phyloP scores from a whole-genome alignment of 2,113 vertebrate genomes.

The Okapia johnstoni region DNA sequence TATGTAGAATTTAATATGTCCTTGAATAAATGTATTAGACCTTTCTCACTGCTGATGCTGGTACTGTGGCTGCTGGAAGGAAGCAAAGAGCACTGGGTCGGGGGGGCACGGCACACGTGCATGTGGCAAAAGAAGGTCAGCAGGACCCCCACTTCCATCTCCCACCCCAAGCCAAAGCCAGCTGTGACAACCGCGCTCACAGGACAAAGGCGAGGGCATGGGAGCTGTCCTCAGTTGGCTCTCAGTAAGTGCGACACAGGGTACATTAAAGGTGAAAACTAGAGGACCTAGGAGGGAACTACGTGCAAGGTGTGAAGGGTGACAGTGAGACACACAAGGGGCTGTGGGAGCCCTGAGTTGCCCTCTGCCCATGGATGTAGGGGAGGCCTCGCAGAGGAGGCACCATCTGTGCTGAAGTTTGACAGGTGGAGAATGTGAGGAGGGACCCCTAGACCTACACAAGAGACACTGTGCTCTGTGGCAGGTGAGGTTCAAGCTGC shows the following conservation, averaged over 20 bases:
- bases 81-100: neutral
- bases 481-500: neutral
- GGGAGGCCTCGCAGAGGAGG: neutral
- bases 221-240: neutral
- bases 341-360: neutral
- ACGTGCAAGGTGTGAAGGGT: neutral
- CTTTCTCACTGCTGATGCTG: neutral
- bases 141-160: neutral
- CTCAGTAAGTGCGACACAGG: neutral
- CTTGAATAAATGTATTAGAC: neutral
- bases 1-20: neutral
- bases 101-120: neutral
- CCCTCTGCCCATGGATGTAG: neutral
- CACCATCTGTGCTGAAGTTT: neutral
- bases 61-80: neutral
- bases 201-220: neutral
- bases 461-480: neutral
- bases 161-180: neutral
- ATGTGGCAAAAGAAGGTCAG: accelerated
- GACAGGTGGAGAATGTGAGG: neutral
- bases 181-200: neutral
- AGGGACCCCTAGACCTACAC: neutral
- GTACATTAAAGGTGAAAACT: neutral
- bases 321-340: neutral
- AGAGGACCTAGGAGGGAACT: neutral